Base-by-base conservation (phyloP, 2,888 invertebrate species). In the Caenorhabditis sp. region DNA sequence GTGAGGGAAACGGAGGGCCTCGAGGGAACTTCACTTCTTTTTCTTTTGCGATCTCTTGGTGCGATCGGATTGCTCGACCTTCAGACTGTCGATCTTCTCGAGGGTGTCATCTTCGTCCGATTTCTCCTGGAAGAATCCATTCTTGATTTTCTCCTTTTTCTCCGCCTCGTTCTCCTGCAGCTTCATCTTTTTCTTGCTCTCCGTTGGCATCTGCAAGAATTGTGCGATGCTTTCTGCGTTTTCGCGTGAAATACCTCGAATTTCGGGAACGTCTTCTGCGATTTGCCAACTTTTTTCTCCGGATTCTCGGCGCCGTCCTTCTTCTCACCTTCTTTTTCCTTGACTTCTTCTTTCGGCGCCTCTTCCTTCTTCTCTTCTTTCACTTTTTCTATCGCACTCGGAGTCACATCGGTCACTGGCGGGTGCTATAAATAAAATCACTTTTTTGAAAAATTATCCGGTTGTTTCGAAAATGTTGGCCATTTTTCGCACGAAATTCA, bases 41-140 rank as follows among this genome's bases (percentile, higher is more conserved):
- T 53, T 50, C 43, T 48, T 59, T 15, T 26, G 20, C 20, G 70
- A 61, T 27, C 53, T 43, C 26, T 53, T 53, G 32, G 56, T 70
- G 5, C 35, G 48, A 8, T 62, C 76, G 20, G 70, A 61, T 15
- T 70, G 48, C 55, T 76, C 76, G 11, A 62, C 48, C 17, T 63
- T 71, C 35, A 68, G 35, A 71, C 76, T 76, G 15, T 55, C 58
- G 24, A 76, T 48, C 58, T 68, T 61, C 58, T 76, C 76, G 30
- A 76, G 43, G 2, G 76, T 76, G 52, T 76, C 76, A 52, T 76
- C 76, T 24, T 76, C 62, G 35, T 76, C 76, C 13, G 76, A 76
- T 27, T 71, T 76, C 37, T 72, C 59, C 65, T 78, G 61, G 35
- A 56, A 78, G 61, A 78, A 74, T 45, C 78, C 78, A 11, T 68